Conservation (phyloP, 1,140 invertebrate genomes). For the Conus betulinus region DNA sequence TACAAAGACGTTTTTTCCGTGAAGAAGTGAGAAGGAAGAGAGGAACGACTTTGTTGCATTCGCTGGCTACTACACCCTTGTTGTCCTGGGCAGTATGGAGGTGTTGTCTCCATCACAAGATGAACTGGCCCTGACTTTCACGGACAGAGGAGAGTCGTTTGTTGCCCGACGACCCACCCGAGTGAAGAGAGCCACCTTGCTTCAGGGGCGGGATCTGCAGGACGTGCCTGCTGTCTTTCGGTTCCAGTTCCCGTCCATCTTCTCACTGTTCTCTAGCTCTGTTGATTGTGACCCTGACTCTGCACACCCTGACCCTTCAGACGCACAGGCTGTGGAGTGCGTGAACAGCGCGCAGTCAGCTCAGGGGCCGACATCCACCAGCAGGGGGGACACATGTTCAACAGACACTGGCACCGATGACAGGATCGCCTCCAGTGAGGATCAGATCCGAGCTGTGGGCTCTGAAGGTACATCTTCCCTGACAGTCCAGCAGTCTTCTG, state of each 20-base stretch:
- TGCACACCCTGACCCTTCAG: neutral
- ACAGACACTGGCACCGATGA: too few species aligned
- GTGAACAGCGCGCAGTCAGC: neutral
- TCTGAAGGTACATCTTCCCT: too few species aligned
- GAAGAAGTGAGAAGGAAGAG: too few species aligned
- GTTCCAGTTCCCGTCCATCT: neutral
- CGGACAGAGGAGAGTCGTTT: conserved; percentile 28
- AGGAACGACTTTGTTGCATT: too few species aligned
- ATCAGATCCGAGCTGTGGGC: too few species aligned
- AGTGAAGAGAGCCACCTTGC: neutral
- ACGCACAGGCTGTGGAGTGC: neutral
- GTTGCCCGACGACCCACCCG: neutral
- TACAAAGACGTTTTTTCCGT: too few species aligned
- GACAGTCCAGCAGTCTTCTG: too few species aligned
- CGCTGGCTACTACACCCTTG: too few species aligned
- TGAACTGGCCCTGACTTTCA: neutral
- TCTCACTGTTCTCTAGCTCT: neutral
- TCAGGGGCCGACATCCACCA: neutral
- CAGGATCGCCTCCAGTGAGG: too few species aligned
- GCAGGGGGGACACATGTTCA: neutral
- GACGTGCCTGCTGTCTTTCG: neutral
- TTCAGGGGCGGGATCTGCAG: neutral
- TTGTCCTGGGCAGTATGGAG: too few species aligned
- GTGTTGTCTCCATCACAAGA: too few species aligned
- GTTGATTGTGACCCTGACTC: neutral